These are phyloP conservation scores for Drosophila multiciliata DNA, from an alignment of 2,888 invertebrate genomes.

Conservation along the genomic window DNA sequence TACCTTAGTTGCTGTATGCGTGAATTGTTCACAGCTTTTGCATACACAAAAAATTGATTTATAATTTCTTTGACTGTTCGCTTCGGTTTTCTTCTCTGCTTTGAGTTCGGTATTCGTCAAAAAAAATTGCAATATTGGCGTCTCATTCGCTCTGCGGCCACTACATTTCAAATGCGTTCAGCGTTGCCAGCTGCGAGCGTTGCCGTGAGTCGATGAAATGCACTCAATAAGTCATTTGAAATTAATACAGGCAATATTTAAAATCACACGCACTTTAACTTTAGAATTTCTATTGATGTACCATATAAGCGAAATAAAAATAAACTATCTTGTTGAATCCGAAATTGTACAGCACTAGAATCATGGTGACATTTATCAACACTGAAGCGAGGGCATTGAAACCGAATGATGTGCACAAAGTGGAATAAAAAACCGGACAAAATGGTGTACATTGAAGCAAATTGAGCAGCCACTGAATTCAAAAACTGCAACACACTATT, in stretches of 20 bases:
- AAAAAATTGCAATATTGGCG: slow-evolving; percentile 46
- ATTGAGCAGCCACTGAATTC: slow-evolving; percentile 29
- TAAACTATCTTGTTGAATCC: slow-evolving; percentile 2
- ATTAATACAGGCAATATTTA: background rate
- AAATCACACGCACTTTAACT: background rate
- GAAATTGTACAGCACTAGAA: slow-evolving; percentile 38
- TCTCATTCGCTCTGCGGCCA: slow-evolving; percentile 58
- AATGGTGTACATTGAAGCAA: slow-evolving; percentile 69
- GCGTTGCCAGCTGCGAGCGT: slow-evolving; percentile 55
- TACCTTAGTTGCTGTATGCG: slow-evolving; percentile 73
- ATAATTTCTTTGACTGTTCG: slow-evolving; percentile 76
- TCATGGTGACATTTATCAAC: slow-evolving; percentile 40
- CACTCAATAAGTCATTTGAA: slow-evolving; percentile 6
- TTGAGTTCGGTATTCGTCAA: slow-evolving; percentile 78
- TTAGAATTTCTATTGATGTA: background rate
- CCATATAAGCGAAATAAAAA: slow-evolving; percentile 16
- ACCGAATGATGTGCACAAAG: slow-evolving; percentile 67
- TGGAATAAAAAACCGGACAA: slow-evolving; percentile 75
- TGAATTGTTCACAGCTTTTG: slow-evolving; percentile 72
- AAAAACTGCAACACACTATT: slow-evolving; percentile 15
- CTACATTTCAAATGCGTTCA: slow-evolving; percentile 22
- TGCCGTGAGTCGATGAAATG: slow-evolving; percentile 2
- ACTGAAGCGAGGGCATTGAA: slow-evolving; percentile 72
- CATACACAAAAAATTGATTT: slow-evolving; percentile 85
- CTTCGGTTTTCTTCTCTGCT: slow-evolving; percentile 79